phyloP scores from a whole-genome alignment of 1,140 invertebrate species.

The Agrypnia vestita region DNA sequence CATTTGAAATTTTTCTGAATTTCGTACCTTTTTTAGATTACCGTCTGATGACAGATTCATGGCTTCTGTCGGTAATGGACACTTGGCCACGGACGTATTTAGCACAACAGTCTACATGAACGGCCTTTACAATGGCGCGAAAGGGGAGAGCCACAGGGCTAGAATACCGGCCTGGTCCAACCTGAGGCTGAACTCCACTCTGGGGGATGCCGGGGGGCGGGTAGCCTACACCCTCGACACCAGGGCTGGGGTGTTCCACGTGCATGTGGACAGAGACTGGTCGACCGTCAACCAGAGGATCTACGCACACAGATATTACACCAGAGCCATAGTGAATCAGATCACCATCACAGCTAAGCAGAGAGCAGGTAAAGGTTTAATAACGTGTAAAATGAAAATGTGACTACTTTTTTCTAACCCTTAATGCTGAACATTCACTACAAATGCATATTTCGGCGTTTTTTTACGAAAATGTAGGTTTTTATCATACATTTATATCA shows the following conservation, averaged over 20 bases:
- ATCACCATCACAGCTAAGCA: conserved; percentile 66
- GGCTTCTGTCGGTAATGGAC: conserved; percentile 75
- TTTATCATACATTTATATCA: no score
- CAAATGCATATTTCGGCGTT: no score
- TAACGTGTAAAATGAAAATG: neutral
- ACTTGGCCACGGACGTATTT: conserved; percentile 74
- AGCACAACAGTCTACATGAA: conserved; percentile 75
- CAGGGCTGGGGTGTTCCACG: conserved; percentile 67
- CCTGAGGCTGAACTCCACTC: conserved; percentile 71
- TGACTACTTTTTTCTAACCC: neutral
- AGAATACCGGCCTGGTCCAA: conserved; percentile 75
- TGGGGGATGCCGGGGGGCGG: conserved; percentile 63
- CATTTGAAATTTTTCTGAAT: neutral
- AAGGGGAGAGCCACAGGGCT: conserved; percentile 72
- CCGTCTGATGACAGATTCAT: conserved; percentile 73
- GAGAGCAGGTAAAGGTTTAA: conserved; percentile 41
- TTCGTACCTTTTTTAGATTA: conserved; percentile 64
- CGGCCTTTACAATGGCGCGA: conserved; percentile 73
- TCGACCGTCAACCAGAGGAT: conserved; percentile 72
- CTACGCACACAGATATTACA: conserved; percentile 74
- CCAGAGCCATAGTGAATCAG: conserved; percentile 74
- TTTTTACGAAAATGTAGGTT: no score
- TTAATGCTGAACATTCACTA: no score
- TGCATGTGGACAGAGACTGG: conserved; percentile 68
- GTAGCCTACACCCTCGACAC: conserved; percentile 69